Evolutionary conservation across 1,140 invertebrate species (phyloP).

Genomic region (Apis florea): DNA sequence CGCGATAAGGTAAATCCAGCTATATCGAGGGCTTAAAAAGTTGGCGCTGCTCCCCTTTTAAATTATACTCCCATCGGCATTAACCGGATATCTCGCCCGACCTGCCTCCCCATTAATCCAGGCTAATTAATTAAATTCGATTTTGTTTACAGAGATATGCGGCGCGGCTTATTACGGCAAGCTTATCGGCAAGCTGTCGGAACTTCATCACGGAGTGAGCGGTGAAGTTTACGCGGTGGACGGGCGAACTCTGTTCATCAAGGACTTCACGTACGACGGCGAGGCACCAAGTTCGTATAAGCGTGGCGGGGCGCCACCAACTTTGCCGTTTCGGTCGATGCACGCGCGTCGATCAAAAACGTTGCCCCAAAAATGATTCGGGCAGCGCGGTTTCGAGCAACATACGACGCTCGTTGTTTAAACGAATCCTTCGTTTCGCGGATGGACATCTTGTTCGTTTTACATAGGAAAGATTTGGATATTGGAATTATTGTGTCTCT

Average conservation of each 20-base stretch:
- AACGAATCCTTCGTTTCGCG: too few species aligned
- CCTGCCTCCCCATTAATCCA: neutral
- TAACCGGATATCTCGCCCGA: neutral
- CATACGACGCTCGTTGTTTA: too few species aligned
- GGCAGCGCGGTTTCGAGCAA: too few species aligned
- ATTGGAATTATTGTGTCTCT: too few species aligned
- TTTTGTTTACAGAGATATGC: slow-evolving; percentile 70
- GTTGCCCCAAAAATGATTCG: too few species aligned
- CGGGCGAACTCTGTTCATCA: slow-evolving; percentile 91
- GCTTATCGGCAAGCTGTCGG: slow-evolving; percentile 87
- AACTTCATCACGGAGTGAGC: slow-evolving; percentile 90
- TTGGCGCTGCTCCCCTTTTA: too few species aligned
- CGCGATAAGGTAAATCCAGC: neutral
- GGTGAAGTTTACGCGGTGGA: slow-evolving; percentile 94
- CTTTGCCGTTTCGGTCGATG: slow-evolving; percentile 4
- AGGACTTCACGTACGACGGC: slow-evolving; percentile 94
- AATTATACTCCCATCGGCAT: neutral
- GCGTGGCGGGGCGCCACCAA: neutral
- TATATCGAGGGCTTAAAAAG: neutral
- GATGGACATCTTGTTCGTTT: too few species aligned
- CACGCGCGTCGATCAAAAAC: neutral
- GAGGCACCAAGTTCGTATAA: slow-evolving; percentile 87
- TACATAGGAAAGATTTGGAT: too few species aligned
- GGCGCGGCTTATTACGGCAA: slow-evolving; percentile 86
- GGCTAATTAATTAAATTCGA: slow-evolving; percentile 35